These are phyloP conservation scores for Nebria salina DNA, from an alignment of 2,888 invertebrate genomes.

Conservation along the genomic window DNA sequence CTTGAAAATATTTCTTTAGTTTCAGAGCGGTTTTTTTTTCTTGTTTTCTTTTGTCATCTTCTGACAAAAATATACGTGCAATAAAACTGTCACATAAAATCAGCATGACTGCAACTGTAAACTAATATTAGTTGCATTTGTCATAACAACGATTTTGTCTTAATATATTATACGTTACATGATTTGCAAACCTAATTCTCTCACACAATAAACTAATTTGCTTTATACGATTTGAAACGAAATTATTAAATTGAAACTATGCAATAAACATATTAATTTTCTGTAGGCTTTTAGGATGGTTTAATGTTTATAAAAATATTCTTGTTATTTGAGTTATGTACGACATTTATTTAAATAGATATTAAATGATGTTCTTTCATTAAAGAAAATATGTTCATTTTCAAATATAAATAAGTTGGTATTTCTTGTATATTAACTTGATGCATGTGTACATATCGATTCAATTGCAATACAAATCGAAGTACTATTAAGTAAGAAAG, in stretches of 20 bases:
- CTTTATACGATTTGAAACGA: no score
- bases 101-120: slow-evolving; percentile 11
- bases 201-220: no score
- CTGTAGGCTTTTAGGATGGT: no score
- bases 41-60: slow-evolving; percentile 13
- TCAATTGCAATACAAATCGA: not conserved
- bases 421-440: not conserved
- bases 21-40: slow-evolving; percentile 2
- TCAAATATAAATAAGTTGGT: not conserved
- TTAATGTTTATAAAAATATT: no score
- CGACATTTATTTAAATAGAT: no score
- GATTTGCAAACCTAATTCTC: not conserved
- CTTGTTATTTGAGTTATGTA: no score
- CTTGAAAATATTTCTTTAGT: slow-evolving; percentile 15
- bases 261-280: no score
- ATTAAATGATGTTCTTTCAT: no score
- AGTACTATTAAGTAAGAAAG: slow-evolving; percentile 5
- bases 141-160: slow-evolving; percentile 11
- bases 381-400: not conserved
- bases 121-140: slow-evolving; percentile 8
- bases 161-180: not conserved
- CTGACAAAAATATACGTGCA: slow-evolving; percentile 19
- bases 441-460: not conserved
- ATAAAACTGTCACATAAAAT: slow-evolving; percentile 36
- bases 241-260: no score